A percentile compares a stretch with the other conserved stretches of the same genome.
phyloP scores from a whole-genome alignment of 1,140 invertebrate species.

The Drosophila truncata region DNA sequence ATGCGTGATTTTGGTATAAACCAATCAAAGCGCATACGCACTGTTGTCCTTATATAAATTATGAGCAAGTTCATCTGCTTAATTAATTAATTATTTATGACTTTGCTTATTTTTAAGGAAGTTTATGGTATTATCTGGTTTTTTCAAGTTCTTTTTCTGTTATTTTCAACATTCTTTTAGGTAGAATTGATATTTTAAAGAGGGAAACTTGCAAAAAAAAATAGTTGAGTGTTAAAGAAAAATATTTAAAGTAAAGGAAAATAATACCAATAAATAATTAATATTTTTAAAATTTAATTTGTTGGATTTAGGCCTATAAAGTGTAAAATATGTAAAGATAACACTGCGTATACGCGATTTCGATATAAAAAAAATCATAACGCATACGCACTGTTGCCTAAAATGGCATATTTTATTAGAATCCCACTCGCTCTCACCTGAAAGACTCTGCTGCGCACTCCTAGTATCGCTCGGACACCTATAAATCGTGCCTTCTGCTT shows the following conservation, averaged over 20 bases:
- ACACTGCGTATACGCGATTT: slow-evolving; percentile 16
- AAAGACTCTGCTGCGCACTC: slow-evolving; percentile 88
- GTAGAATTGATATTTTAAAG: no score
- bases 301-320: no score
- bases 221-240: no score
- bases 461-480: slow-evolving; percentile 95
- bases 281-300: no score
- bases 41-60: background rate
- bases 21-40: background rate
- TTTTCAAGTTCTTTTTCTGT: background rate
- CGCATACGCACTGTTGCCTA: slow-evolving; percentile 5
- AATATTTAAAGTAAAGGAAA: no score
- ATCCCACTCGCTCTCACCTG: no score
- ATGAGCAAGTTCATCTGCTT: background rate
- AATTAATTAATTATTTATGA: background rate
- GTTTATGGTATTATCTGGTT: no score
- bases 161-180: background rate
- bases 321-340: no score
- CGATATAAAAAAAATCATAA: background rate
- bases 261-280: no score
- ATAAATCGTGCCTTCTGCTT: slow-evolving; percentile 96
- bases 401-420: no score
- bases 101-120: background rate
- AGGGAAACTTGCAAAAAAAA: no score
- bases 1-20: background rate